Evolutionary conservation across 2,888 invertebrate genomes (phyloP).

Genomic region (Acanthoscelides obtectus): DNA sequence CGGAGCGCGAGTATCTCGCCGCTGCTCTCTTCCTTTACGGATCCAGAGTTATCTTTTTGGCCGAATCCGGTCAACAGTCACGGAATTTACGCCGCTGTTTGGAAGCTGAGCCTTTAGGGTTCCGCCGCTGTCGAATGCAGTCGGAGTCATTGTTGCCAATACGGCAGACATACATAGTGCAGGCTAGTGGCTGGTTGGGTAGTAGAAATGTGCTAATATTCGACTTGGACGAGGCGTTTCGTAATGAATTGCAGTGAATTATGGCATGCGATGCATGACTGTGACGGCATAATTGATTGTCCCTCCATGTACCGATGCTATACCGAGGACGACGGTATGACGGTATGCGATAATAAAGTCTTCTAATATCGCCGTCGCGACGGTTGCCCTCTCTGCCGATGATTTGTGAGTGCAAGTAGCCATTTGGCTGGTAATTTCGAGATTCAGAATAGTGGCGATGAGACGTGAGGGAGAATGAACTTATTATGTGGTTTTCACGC

Average conservation of each 20-base stretch:
- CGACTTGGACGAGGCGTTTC: slow-evolving; percentile 20
- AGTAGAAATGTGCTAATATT: slow-evolving; percentile 19
- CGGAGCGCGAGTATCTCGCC: no score
- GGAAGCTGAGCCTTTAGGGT: no score
- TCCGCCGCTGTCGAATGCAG: background rate
- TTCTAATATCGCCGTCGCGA: slow-evolving; percentile 16
- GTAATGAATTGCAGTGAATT: slow-evolving; percentile 32
- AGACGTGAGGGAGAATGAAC: no score
- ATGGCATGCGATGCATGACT: slow-evolving; percentile 25
- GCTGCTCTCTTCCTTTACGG: no score
- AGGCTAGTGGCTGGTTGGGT: slow-evolving; percentile 8
- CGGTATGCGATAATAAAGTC: slow-evolving; percentile 15
- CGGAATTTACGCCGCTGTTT: no score
- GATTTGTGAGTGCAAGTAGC: slow-evolving; percentile 11
- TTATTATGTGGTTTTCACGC: no score
- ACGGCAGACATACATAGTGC: slow-evolving; percentile 10
- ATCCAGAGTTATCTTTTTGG: no score
- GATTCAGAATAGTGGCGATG: no score
- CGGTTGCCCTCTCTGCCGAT: slow-evolving; percentile 9
- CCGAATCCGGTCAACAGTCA: no score
- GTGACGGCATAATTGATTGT: slow-evolving; percentile 16
- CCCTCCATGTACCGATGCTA: background rate
- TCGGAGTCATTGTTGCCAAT: slow-evolving; percentile 21
- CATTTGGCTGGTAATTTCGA: background rate
- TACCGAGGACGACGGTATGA: no score